Evolutionary conservation across 1,140 invertebrate species (phyloP), one percentile per base, ranked within the genome.

Genomic region (Monomorium pharaonis): DNA sequence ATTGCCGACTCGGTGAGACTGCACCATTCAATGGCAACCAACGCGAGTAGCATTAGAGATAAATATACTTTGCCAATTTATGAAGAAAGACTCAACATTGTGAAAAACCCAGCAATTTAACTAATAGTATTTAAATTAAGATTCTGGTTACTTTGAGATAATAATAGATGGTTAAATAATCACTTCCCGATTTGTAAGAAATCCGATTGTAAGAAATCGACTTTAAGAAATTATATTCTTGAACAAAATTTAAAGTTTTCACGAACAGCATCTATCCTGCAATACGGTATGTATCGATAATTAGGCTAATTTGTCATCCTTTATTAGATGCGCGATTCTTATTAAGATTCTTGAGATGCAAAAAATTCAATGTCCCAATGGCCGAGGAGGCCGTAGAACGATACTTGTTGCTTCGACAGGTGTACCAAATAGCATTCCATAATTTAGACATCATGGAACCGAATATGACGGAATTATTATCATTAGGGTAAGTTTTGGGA

Each of bases 321-420:
- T 75, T 74, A 74, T 83, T 92, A 98, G 98, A 98, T 95, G 94
- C 96, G 7, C 96, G 95, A 91, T 98, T 97, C 93, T 94, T 98
- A 21, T 94, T 98, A 51, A 95, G 97, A 87, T 98, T 98, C 93
- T 94, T 98, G n/a, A 96, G 98, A 21, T 96, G 96, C 37, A 97
- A 98, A 93, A 98, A 98, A 91, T 98, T 97, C 94, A 97, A 97
- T 89, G 96, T 98, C 1, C 97, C 97, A 1, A 97, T 98, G 95
- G 97, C 98, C 0, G 97, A 98, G 91, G 97, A 98, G 89, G 97
- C 98, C 1, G 95, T 98, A 49, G 97, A 98, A 92, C 96, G 97
- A 60, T 98, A 98, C 92, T 95, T 98, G 44, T 94, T 97, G n/a
- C 96, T 98, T 77, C 96, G 98, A 33, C 97, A 97, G 92, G 97